Evolutionary conservation across 2,888 invertebrate species (phyloP).

Genomic region (Synergus gifuensis): DNA sequence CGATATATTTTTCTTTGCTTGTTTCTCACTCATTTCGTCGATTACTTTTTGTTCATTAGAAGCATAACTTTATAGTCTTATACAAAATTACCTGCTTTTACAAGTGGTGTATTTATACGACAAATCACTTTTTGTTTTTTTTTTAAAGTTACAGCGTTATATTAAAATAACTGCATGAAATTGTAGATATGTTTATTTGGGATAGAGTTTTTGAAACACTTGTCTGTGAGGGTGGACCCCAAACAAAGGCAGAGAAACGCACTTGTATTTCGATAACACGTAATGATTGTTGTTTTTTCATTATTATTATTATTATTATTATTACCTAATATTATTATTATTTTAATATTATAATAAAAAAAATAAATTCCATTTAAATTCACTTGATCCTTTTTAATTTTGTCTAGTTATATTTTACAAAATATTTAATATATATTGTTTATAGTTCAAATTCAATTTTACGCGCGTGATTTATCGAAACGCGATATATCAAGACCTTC

Average conservation of each 20-base stretch:
- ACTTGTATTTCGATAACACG: conserved; percentile 30
- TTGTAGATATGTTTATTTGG: conserved; percentile 56
- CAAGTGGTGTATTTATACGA: background rate
- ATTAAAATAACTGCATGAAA: conserved; percentile 12
- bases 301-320: conserved; percentile 24
- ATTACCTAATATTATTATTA: conserved; percentile 48
- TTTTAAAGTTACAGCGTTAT: conserved; percentile 4
- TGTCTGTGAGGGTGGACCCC: conserved; percentile 65
- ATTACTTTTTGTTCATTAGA: background rate
- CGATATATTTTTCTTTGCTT: background rate
- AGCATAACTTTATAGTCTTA: background rate
- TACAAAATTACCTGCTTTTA: conserved; percentile 8
- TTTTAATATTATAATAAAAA: conserved; percentile 54
- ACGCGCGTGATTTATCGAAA: background rate
- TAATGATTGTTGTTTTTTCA: conserved; percentile 51
- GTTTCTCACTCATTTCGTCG: background rate
- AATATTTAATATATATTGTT: too few species aligned
- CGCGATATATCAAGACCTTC: background rate
- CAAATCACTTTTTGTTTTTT: background rate
- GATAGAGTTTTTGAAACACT: conserved; percentile 48
- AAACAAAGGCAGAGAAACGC: conserved; percentile 48
- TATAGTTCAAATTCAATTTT: background rate
- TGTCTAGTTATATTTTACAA: too few species aligned
- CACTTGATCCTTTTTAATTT: background rate
- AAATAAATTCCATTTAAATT: conserved; percentile 47